A percentile compares a stretch with the other conserved stretches of the same genome.
Evolutionary conservation across 2,113 vertebrate genomes (phyloP).

Genomic region (Panthera tigris): DNA sequence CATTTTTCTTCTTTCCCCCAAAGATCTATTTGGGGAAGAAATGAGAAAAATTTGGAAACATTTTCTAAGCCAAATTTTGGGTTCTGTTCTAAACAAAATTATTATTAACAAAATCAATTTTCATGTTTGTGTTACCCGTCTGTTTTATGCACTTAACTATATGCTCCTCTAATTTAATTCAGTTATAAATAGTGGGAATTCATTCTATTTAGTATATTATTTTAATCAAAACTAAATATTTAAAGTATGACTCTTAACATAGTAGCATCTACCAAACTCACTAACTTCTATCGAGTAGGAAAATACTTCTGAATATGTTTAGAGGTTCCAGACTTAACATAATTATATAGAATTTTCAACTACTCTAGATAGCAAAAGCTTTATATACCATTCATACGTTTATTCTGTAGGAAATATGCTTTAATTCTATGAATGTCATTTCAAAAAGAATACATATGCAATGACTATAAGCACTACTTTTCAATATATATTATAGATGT

Average conservation of each 20-base stretch:
- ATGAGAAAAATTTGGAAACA: conserved; percentile 1
- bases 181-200: background rate
- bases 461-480: background rate
- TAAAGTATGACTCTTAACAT: conserved; percentile 1
- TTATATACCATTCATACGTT: background rate
- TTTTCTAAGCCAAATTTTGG: conserved; percentile 49
- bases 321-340: background rate
- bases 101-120: conserved; percentile 41
- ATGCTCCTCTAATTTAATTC: background rate
- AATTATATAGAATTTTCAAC: conserved; percentile 9
- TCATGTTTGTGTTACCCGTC: background rate
- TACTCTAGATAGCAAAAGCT: background rate
- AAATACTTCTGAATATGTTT: background rate
- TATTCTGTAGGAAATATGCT: background rate
- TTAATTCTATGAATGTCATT: conserved; percentile 10
- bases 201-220: background rate
- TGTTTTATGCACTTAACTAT: background rate
- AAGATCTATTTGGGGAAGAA: conserved; percentile 55
- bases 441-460: background rate
- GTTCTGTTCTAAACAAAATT: conserved; percentile 29
- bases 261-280: background rate
- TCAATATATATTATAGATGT: background rate
- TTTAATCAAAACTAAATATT: conserved; percentile 52
- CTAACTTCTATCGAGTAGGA: conserved; percentile 7
- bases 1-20: conserved; percentile 36